Percentiles rank a stretch among this genome's conserved stretches.
Conservation (phyloP, 2,888 invertebrate genomes). For the Cephus spinipes region DNA sequence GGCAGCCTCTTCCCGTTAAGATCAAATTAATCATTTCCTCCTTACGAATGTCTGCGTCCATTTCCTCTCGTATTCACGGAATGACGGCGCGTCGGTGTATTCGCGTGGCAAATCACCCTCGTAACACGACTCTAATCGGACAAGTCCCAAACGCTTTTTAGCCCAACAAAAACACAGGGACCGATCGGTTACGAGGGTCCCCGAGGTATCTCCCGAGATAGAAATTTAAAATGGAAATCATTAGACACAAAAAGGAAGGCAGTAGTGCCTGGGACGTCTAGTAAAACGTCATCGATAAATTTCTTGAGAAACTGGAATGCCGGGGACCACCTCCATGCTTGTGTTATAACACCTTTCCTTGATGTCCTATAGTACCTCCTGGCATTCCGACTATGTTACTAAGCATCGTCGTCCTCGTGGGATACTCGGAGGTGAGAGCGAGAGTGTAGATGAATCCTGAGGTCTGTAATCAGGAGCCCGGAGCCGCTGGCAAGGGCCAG, state of each 20-base stretch:
- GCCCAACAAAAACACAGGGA: not conserved
- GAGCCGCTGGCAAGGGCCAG: constrained; percentile 50
- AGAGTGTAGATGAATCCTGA: constrained; percentile 62
- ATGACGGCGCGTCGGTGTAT: not conserved
- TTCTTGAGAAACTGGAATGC: constrained; percentile 60
- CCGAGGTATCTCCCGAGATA: not conserved
- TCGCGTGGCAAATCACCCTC: constrained; percentile 14
- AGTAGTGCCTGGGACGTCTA: not conserved
- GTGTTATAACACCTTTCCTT: constrained; percentile 55
- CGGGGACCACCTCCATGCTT: constrained; percentile 52
- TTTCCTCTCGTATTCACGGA: not conserved
- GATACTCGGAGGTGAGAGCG: constrained; percentile 62
- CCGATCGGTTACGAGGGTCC: not conserved
- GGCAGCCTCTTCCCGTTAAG: not conserved
- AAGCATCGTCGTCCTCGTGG: constrained; percentile 20
- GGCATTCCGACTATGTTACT: constrained; percentile 31
- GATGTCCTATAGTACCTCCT: constrained; percentile 53
- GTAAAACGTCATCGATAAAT: constrained; percentile 50
- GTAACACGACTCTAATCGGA: not conserved
- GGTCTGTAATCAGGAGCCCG: constrained; percentile 65
- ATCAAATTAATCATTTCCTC: not conserved
- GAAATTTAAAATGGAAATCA: not conserved
- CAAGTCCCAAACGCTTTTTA: not conserved
- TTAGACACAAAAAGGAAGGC: not conserved
- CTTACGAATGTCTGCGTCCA: not conserved